These are phyloP conservation scores for Pteruthius melanotis DNA, from an alignment of 2,113 vertebrate genomes.

Conservation along the genomic window DNA sequence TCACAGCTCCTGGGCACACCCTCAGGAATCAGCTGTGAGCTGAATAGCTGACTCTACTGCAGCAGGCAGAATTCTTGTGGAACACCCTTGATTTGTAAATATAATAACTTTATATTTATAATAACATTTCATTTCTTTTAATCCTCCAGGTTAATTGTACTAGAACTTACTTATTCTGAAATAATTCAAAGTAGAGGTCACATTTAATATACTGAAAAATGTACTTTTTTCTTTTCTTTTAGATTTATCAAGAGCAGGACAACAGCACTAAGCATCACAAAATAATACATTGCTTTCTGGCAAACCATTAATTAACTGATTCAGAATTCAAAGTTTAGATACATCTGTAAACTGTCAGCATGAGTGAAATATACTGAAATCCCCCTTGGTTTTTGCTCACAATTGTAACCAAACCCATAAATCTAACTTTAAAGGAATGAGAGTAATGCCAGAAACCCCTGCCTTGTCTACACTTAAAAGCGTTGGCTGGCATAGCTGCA, in stretches of 20 bases:
- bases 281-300: conserved; percentile 11
- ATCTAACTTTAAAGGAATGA: conserved; percentile 34
- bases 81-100: not conserved
- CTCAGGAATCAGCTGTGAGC: not conserved
- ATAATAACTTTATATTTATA: too few relatives aligned
- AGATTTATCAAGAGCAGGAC: conserved; percentile 75
- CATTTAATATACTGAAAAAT: conserved; percentile 68
- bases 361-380: conserved; percentile 16
- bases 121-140: not conserved
- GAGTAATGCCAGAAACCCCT: conserved; percentile 2
- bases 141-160: not conserved
- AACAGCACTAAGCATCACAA: conserved; percentile 65
- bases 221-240: conserved; percentile 69
- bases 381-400: not conserved
- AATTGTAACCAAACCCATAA: conserved; percentile 40
- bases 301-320: not conserved
- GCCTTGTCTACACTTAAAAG: conserved; percentile 42
- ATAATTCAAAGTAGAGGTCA: not conserved
- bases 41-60: not conserved
- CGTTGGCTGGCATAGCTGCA: conserved; percentile 31
- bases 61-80: not conserved
- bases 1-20: not conserved
- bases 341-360: not conserved
- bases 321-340: conserved; percentile 1
- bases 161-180: not conserved